phyloP scores from a whole-genome alignment of 2,113 vertebrate genomes.

The Physeter macrocephalus region DNA sequence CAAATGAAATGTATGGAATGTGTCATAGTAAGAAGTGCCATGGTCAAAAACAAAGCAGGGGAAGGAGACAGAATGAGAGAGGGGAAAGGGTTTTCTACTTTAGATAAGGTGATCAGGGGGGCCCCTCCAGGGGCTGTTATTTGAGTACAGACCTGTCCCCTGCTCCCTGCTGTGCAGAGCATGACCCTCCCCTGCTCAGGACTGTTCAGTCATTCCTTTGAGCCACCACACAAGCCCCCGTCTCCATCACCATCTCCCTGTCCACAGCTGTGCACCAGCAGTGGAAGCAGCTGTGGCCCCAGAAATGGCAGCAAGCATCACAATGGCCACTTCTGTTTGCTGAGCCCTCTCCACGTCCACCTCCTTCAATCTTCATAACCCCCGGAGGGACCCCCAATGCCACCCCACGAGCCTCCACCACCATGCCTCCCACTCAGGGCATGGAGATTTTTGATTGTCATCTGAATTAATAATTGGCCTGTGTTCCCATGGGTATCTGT shows the following conservation, averaged over 20 bases:
- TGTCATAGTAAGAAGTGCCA: neutral
- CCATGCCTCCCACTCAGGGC: neutral
- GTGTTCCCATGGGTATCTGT: neutral
- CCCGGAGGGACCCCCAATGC: neutral
- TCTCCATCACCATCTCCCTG: neutral
- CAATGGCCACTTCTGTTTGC: neutral
- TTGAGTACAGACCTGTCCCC: neutral
- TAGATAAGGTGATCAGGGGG: neutral
- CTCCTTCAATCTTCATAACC: neutral
- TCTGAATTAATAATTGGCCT: neutral
- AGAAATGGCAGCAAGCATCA: neutral
- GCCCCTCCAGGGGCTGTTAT: accelerated
- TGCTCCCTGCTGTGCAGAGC: neutral
- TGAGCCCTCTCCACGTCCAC: accelerated
- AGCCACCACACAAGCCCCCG: neutral
- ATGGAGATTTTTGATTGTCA: neutral
- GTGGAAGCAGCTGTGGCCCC: neutral
- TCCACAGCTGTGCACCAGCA: neutral
- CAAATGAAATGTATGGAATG: neutral
- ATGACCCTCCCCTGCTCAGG: neutral
- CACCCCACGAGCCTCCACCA: accelerated
- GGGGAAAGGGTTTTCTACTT: neutral
- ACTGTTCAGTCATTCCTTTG: neutral
- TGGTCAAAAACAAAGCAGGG: accelerated
- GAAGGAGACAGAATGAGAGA: neutral